phyloP scores from a whole-genome alignment of 2,888 invertebrate species.

The Scaeva pyrastri region DNA sequence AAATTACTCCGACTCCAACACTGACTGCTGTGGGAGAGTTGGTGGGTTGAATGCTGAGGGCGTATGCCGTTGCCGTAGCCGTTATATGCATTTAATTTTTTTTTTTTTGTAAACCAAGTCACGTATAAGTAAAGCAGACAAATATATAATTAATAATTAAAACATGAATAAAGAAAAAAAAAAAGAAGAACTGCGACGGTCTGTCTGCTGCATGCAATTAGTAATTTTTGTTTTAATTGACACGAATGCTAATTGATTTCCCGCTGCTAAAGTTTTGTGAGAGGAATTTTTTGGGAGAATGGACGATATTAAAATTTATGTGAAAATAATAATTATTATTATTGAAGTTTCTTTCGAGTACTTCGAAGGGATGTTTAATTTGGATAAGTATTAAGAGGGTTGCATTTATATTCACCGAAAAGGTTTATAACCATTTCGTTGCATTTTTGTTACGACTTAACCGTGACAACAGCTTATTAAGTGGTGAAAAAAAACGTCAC shows the following conservation, averaged over 20 bases:
- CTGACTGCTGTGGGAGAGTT: constrained; percentile 25
- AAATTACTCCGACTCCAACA: not conserved
- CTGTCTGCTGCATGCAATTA: constrained; percentile 52
- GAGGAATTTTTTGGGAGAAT: not conserved
- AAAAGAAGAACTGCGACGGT: not conserved
- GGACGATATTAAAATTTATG: not conserved
- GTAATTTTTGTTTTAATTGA: constrained; percentile 36
- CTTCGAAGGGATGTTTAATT: too few species aligned
- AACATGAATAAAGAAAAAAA: constrained; percentile 21
- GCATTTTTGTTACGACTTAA: too few species aligned
- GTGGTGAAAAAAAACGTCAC: too few species aligned
- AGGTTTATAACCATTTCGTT: too few species aligned
- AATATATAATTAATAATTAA: constrained; percentile 29
- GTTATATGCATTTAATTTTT: constrained; percentile 36
- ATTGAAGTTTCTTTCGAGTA: too few species aligned
- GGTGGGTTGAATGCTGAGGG: constrained; percentile 32
- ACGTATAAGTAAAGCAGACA: constrained; percentile 55
- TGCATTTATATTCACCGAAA: too few species aligned
- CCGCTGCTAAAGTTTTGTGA: not conserved
- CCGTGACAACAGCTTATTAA: too few species aligned
- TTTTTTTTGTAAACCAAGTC: constrained; percentile 41
- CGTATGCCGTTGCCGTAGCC: constrained; percentile 47
- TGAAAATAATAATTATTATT: not conserved
- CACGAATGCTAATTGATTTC: constrained; percentile 56
- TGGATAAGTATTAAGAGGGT: too few species aligned